Base-by-base conservation (phyloP, 2,797 vertebrate species). In the Cuniculus paca region DNA sequence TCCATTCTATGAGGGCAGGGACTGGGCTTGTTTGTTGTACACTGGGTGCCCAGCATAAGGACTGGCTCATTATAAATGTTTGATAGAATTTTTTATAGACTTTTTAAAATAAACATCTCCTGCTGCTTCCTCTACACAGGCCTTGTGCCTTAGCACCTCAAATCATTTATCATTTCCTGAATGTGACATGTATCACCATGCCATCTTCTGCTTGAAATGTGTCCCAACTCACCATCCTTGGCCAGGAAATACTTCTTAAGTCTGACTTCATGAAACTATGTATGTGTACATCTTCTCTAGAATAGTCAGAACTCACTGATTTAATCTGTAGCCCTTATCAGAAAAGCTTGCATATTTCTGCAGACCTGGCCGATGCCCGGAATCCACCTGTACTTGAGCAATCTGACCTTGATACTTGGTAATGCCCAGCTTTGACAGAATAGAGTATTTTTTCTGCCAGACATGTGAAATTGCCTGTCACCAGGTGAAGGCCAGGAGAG, bases 101-200 rank as follows among this genome's bases (percentile, higher is more conserved):
- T 48, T 48, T 74, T 72, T 45, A 75, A 42, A 92, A 65, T 82
- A 88, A 42, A 50, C 8, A 77, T 63, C 34, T 92, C 56, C 26
- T 77, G 1, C 61, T 79, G 10, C 45, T 96, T 92, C 58, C 19
- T 19, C 9, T 83, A 28, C 20, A 13, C 36, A 91, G 50, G 10
- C 9, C n/a, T 63, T 87, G 0, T 82, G 72, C 61, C 50, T 94
- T 74, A 61, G 70, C 58, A 89, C 58, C 75, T 94, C 52, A 48
- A 61, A 91, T 91, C 61, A 60, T 56, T 88, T 97, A 17, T 91
- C 58, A 91, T 84, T 94, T 96, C 54, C 78, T 77, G 4, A 84
- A 81, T 72, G 45, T 74, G 34, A 87, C 58, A 50, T 72, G 70
- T 5, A 74, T 80, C 50, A 86, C 60, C 3, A n/a, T 60, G 52